Conservation (phyloP, 2,888 invertebrate genomes). For the Tolmerus cingulatus region DNA sequence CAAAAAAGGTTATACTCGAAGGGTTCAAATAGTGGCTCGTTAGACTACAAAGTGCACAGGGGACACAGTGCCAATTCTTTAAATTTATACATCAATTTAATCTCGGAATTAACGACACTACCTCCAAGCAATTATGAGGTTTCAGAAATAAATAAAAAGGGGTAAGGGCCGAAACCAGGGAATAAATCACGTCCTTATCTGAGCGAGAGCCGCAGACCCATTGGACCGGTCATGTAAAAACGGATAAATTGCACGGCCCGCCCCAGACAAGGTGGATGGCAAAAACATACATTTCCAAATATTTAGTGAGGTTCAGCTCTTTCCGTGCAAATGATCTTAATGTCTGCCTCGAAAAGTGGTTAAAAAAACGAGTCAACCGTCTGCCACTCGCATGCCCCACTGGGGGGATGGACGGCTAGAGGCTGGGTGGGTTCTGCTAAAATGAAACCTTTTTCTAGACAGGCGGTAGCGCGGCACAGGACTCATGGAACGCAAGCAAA, state of each 20-base stretch:
- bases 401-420: not conserved
- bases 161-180: not conserved
- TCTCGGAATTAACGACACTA: not conserved
- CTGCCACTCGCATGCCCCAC: slow-evolving; percentile 1
- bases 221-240: not conserved
- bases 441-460: not conserved
- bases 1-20: not conserved
- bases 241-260: not conserved
- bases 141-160: not conserved
- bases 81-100: not conserved
- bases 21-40: not conserved
- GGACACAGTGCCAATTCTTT: not conserved
- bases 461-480: not conserved
- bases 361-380: not conserved
- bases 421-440: not conserved
- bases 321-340: slow-evolving; percentile 32
- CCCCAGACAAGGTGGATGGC: slow-evolving; percentile 8
- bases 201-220: not conserved
- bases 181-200: not conserved
- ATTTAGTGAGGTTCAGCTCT: slow-evolving; percentile 31
- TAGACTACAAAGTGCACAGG: not conserved
- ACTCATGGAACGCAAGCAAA: slow-evolving; percentile 43
- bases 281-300: slow-evolving; percentile 29
- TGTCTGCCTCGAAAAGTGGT: slow-evolving; percentile 20
- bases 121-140: not conserved